Base-by-base conservation (phyloP, 2,888 invertebrate species). In the Zelleria hepariella region DNA sequence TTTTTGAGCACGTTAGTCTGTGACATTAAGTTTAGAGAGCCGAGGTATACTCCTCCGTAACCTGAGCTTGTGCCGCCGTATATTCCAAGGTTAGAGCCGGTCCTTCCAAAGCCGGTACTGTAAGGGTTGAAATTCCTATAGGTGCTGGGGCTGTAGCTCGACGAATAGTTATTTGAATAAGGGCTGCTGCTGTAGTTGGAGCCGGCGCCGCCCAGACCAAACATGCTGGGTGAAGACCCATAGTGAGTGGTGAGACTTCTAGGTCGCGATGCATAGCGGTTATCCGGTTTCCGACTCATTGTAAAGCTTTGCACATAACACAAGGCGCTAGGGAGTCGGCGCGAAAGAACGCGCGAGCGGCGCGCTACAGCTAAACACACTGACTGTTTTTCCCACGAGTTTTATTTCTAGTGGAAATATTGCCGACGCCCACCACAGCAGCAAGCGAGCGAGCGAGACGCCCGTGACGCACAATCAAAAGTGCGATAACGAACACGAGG, bases 41-140 rank as follows among this genome's bases (percentile, higher is more conserved):
- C 88, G 60, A 93, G 81, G 60, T 92, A 92, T 25, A 93, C 83
- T 56, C 93, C 92, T 8, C 93, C 93, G 69, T 94, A 94, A 5
- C 93, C 93, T 3, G 92, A 91, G 62, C 91, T 79, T 0, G 91
- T 91, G 32, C 92, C 91, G 2, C 92, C 92, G 62, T 93, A 92
- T 60, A 91, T 86, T n/a, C 86, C 83, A 47, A 82, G 72, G 64
- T 80, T 82, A 5, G 83, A 79, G 10, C n/a, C 80, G 8, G 63
- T 27, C 48, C 88, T 73, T 1, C 84, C 82, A 66, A 86, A 73
- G 1, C 87, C 86, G 27, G 82, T 75, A 64, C 80, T 78, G 66
- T 74, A 74, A 5, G 81, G 77, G 65, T 78, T 83, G n/a, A 56
- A 62, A 54, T 57, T 61, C 10, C 83, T 80, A 68, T 86, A 85